Base-by-base conservation (phyloP, 2,888 invertebrate genomes). In the Carabus problematicus region DNA sequence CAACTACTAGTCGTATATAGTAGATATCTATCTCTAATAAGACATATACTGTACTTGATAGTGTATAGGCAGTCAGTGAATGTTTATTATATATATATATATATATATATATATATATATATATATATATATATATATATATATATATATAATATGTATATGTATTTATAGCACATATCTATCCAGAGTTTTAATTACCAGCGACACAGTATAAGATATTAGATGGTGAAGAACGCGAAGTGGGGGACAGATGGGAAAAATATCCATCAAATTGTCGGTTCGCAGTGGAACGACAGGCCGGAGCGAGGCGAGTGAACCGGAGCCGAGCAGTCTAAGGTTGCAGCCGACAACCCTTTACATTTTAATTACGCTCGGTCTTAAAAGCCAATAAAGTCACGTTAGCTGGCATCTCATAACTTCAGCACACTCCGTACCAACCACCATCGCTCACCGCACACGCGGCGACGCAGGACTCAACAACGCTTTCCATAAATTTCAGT, bases 361-460 rank as follows among this genome's bases (percentile, higher is more conserved):
- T 78, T 78, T 78, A 78, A 78, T 78, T 78, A 77, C 76, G 75
- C 75, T 75, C 75, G 73, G 75, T 73, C 75, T 77, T 77, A 76
- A 78, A 78, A 76, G 78, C 78, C 77, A 78, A 78, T 78, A 78
- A 79, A 78, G 76, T 77, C 75, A 74, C 76, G 75, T 78, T 78
- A 77, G 76, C 74, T 75, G 74, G 74, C 75, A 77, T 76, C 77
- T 77, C 75, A 76, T 76, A 78, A 76, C 76, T 78, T 76, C 75
- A 75, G 74, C 76, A 76, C 76, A 52, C 52, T 52, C 52, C 52
- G 52, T 52, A 16, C 52, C 52, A 52, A 52, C 52, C 52, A 19
- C 52, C 52, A 19, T 52, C 52, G 52, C 52, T 52, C 66, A 66
- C 47, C 66, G 58, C 59, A 47, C 58, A 29, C 14, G 47, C 58